phyloP scores from a whole-genome alignment of 1,140 invertebrate species.

The Drosophila repletoides region DNA sequence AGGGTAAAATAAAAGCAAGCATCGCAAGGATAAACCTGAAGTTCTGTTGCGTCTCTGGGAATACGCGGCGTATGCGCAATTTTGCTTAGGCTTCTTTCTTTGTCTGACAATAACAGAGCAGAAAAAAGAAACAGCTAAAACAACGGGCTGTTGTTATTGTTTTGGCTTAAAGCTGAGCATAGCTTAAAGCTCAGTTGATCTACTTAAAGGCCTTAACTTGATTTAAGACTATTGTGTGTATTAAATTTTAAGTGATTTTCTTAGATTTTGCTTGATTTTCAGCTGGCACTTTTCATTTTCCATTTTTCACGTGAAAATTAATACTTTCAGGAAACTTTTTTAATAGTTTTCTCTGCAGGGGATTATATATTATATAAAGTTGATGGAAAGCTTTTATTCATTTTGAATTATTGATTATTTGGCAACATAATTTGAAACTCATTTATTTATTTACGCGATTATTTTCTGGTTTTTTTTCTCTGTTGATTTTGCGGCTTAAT shows the following conservation, averaged over 20 bases:
- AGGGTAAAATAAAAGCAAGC: conserved; percentile 76
- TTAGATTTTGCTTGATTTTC: not conserved
- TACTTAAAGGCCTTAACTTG: not conserved
- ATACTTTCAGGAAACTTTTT: too few species aligned
- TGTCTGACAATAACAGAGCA: too few species aligned
- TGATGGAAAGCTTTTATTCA: too few species aligned
- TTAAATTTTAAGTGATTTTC: not conserved
- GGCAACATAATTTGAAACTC: too few species aligned
- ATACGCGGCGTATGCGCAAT: conserved; percentile 73
- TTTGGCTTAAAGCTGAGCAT: conserved; percentile 2
- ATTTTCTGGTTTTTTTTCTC: conserved; percentile 1
- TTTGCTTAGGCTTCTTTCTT: conserved; percentile 28
- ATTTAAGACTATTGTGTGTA: not conserved
- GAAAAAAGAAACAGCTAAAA: too few species aligned
- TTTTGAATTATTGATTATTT: too few species aligned
- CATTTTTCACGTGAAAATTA: too few species aligned
- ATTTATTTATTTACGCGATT: too few species aligned
- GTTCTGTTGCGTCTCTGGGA: conserved; percentile 63
- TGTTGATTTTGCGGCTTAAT: conserved; percentile 35
- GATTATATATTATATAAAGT: too few species aligned
- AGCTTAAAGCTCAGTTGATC: not conserved
- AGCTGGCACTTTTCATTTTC: too few species aligned
- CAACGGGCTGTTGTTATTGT: not conserved
- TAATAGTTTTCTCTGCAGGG: too few species aligned
- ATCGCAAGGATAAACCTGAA: conserved; percentile 54